Evolutionary conservation across 2,797 vertebrate genomes (phyloP).

Genomic region (Micrastur ruficollis): DNA sequence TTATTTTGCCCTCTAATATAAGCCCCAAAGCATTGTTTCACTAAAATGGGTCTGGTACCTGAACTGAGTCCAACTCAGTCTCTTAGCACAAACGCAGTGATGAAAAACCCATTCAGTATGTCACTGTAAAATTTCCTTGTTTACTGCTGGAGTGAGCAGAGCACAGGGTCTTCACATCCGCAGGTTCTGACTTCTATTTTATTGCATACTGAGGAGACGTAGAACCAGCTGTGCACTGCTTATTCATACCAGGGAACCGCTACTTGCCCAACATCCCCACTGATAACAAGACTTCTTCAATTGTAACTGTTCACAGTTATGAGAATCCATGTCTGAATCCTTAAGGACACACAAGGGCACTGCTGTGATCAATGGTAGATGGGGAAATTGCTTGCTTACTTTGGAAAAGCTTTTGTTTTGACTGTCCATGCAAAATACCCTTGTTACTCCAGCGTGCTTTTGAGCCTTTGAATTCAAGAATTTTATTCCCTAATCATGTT

Average conservation of each 20-base stretch:
- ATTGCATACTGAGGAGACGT: neutral
- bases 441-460: neutral
- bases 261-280: neutral
- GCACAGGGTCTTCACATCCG: neutral
- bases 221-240: neutral
- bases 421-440: neutral
- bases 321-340: neutral
- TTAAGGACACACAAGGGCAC: neutral
- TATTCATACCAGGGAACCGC: neutral
- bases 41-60: conserved; percentile 42
- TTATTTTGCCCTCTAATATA: conserved; percentile 64
- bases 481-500: neutral
- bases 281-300: neutral
- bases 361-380: neutral
- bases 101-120: neutral
- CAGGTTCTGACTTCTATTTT: conserved; percentile 3
- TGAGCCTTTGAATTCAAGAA: neutral
- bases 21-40: conserved; percentile 54
- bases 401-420: conserved; percentile 9
- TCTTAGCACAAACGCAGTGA: conserved; percentile 21
- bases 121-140: conserved; percentile 30
- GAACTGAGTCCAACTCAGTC: conserved; percentile 60
- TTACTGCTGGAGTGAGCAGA: neutral
- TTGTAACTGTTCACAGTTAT: neutral
- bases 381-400: neutral